Percentiles rank a stretch among this genome's conserved stretches.
phyloP scores from a whole-genome alignment of 1,140 invertebrate genomes.

The Drosophila pruinosa region DNA sequence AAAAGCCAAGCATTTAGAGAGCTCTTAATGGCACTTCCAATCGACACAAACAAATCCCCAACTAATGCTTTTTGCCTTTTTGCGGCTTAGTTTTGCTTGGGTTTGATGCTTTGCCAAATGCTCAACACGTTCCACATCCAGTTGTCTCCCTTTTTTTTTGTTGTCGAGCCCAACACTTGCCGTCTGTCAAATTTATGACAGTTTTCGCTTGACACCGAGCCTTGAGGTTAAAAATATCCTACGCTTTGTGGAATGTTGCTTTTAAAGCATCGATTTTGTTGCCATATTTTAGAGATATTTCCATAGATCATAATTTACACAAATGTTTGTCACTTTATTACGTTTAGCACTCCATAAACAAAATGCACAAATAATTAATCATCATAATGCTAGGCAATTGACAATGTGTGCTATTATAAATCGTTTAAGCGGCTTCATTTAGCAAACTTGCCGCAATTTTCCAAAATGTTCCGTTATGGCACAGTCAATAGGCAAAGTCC shows the following conservation, averaged over 20 bases:
- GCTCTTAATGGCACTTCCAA: constrained; percentile 33
- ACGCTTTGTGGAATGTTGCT: not conserved
- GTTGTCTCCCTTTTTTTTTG: constrained; percentile 12
- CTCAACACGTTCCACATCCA: constrained; percentile 59
- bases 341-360: not conserved
- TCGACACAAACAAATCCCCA: constrained; percentile 35
- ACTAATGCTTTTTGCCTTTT: constrained; percentile 43
- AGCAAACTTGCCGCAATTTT: not conserved
- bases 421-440: constrained; percentile 7
- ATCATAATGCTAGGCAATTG: constrained; percentile 4
- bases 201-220: constrained; percentile 47
- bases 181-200: constrained; percentile 70
- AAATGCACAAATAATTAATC: constrained; percentile 17
- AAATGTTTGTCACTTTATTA: constrained; percentile 23
- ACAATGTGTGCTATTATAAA: constrained; percentile 6
- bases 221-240: constrained; percentile 11
- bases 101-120: constrained; percentile 53
- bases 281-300: not conserved
- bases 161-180: constrained; percentile 37
- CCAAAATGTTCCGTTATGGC: not conserved
- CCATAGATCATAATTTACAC: constrained; percentile 21
- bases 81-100: constrained; percentile 35
- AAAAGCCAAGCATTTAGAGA: constrained; percentile 4
- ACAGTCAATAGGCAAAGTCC: not conserved
- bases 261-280: constrained; percentile 43